phyloP scores from a whole-genome alignment of 2,113 vertebrate genomes.

The Salvelinus namaycush region DNA sequence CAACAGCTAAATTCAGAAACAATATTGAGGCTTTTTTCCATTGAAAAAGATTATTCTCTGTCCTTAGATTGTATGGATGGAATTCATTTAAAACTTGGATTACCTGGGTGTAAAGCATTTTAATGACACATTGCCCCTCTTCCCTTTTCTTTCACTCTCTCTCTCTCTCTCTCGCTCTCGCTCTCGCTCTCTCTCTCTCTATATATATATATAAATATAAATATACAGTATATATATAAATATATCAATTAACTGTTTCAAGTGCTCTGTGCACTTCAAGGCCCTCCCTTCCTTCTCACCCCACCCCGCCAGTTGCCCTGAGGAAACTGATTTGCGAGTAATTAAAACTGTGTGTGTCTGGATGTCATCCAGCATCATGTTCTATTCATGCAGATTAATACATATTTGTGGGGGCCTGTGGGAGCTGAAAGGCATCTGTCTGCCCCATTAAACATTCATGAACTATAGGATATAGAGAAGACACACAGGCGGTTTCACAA shows the following conservation, averaged over 20 bases:
- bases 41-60: background rate
- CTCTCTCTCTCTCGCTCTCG: too few relatives aligned
- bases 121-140: too few relatives aligned
- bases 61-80: too few relatives aligned
- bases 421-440: conserved; percentile 72
- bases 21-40: too few relatives aligned
- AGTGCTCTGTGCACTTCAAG: too few relatives aligned
- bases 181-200: background rate
- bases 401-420: conserved; percentile 73
- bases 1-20: background rate
- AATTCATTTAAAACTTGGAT: too few relatives aligned
- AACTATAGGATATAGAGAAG: conserved; percentile 49
- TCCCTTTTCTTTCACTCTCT: too few relatives aligned
- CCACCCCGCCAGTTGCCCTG: conserved; percentile 26
- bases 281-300: conserved; percentile 22
- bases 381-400: conserved; percentile 80
- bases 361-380: conserved; percentile 71
- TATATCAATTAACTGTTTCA: background rate
- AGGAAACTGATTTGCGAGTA: conserved; percentile 72
- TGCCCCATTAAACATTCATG: conserved; percentile 77
- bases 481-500: too few relatives aligned
- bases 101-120: too few relatives aligned
- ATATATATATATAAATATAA: background rate
- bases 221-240: too few relatives aligned
- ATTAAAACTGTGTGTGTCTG: conserved; percentile 72